Evolutionary conservation across 1,140 invertebrate genomes (phyloP), one percentile per base, ranked within the genome.

Genomic region (Plodia interpunctella): DNA sequence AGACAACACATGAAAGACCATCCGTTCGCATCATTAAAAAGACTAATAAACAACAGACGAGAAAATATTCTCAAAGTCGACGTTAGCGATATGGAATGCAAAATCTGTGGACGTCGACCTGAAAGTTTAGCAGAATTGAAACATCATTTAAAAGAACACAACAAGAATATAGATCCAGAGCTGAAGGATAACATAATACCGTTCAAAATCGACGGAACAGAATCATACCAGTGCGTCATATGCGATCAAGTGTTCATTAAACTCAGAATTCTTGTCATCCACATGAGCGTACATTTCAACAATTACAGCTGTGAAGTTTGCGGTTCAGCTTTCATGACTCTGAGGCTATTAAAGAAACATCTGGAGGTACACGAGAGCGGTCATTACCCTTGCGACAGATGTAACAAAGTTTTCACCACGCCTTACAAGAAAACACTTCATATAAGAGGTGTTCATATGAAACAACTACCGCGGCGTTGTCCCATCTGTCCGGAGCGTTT

Each of bases 171-270:
- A 49, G 78, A 85, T 59, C 70, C 76, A 1, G 72, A 82, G 5
- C 49, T 87, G 4, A 76, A 86, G 58, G 84, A 87, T 49, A 87
- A 87, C 58, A 74, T 88, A 61, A 86, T 88, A 60, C 86, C 86
- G 0, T 88, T 87, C 49, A 81, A 85, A 54, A 53, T 88, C 0
- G 76, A 83, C n/a, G 60, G 65, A 5, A 63, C 60, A 10, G 68
- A 78, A 2, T 76, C 71, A 0, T 86, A 82, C 56, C 76, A 90
- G n/a, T 93, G 92, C 61, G 88, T 90, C 0, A 90, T 92, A 15
- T 93, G 92, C 54, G 84, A 90, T 0, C 88, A 92, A 58, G 88
- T 78, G 0, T 94, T 93, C 56, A 89, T 87, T n/a, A 90, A 87
- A 79, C 70, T 88, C 0, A 70, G 85, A 2, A 80, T 80, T 51